Base-by-base conservation (phyloP, 1,140 invertebrate species). In the Procambarus virginalis region DNA sequence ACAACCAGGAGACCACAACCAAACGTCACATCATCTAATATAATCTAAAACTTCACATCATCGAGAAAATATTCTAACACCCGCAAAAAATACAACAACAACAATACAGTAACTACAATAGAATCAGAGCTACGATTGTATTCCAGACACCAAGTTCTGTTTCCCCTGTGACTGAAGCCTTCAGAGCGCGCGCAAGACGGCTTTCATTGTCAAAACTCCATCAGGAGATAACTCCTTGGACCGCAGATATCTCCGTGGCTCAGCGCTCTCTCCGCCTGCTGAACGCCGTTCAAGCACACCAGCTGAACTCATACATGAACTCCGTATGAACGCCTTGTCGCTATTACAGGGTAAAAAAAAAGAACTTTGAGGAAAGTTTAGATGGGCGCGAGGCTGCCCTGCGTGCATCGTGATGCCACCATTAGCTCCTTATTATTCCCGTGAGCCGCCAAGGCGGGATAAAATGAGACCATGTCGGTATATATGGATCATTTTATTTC, bases 401-500 rank as follows among this genome's bases (percentile, higher is more conserved):
- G 14, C n/a, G 14, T 76, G 58, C 87, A 77, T 89, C 75, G 79
- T 89, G 87, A 89, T 89, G 58, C 58, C 58, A 75, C 73, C 81
- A 89, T 89, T 89, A 89, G 84, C 55, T 73, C 58, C 87, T 89
- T 89, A 89, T 89, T 89, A 89, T 75, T 89, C 87, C 87, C 87
- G 45, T 12, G 87, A 34, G 81, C 6, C 80, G 10, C 34, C 81
- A 75, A 49, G 58, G 22, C 77, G 58, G 12, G 12, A 34, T 9
- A 68, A 46, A 45, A 60, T 48, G 73, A 22, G 77, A 68, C 51
- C 34, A 64, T 17, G 60, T 20, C 60, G 60, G 60, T 64, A 20
- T 64, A 17, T 64, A 64, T 64, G 60, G 60, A 20, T 20, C 4
- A 64, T 34, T 34, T 34, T 34, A 34, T 34, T 0, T 34, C 34